These are phyloP conservation scores for Thelaira solivaga DNA, from an alignment of 2,888 invertebrate genomes.

Conservation along the genomic window DNA sequence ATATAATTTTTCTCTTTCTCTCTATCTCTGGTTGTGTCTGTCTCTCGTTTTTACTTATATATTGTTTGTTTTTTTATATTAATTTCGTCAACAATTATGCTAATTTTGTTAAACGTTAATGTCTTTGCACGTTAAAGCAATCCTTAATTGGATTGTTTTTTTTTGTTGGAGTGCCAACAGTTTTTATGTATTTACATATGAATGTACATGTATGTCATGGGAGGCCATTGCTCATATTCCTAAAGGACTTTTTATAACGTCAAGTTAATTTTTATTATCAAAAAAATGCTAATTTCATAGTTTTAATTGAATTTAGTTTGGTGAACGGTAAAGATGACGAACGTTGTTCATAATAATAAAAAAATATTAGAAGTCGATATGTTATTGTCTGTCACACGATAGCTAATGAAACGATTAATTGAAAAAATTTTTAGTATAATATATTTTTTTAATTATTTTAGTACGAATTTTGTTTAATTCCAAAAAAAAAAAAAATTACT, in stretches of 20 bases:
- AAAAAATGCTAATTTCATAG: conserved; percentile 54
- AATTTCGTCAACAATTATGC: conserved; percentile 75
- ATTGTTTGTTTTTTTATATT: conserved; percentile 70
- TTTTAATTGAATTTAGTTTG: background rate
- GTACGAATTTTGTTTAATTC: too few relatives aligned
- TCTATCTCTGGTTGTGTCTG: too few relatives aligned
- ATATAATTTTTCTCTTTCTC: conserved; percentile 14
- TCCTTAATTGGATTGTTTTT: conserved; percentile 44
- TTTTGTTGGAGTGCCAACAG: conserved; percentile 39
- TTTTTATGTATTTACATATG: too few relatives aligned
- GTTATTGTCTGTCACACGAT: too few relatives aligned
- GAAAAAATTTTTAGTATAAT: too few relatives aligned
- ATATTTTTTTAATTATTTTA: too few relatives aligned
- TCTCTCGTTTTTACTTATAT: too few relatives aligned
- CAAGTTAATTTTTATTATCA: conserved; percentile 71
- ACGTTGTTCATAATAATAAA: too few relatives aligned
- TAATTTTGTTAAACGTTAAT: conserved; percentile 71
- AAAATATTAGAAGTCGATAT: too few relatives aligned
- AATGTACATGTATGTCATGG: conserved; percentile 37
- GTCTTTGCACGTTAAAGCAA: background rate
- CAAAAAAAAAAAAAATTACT: too few relatives aligned
- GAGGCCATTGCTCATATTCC: conserved; percentile 35
- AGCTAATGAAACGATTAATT: too few relatives aligned
- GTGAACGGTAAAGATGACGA: too few relatives aligned
- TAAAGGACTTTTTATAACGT: conserved; percentile 61